Evolutionary conservation across 2,113 vertebrate genomes (phyloP).

Genomic region (Greenwoodochromis staneri): DNA sequence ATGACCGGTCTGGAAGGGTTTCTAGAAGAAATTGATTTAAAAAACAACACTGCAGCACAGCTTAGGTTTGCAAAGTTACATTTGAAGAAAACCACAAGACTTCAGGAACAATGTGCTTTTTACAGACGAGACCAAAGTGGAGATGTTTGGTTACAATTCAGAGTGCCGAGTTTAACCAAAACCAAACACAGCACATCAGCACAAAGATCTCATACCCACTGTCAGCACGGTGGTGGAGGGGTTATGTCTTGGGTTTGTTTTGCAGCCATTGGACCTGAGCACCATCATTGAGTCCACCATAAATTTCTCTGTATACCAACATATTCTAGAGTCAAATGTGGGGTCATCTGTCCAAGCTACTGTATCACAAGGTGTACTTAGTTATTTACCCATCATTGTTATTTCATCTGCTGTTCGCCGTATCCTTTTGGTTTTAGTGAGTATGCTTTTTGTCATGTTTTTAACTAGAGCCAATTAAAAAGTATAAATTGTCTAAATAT

Average conservation of each 20-base stretch:
- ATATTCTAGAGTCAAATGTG: neutral
- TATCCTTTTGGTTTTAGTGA: neutral
- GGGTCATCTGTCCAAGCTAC: fast-evolving
- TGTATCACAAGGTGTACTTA: neutral
- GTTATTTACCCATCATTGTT: neutral
- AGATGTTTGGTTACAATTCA: neutral
- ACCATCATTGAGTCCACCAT: fast-evolving
- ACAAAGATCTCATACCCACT: neutral
- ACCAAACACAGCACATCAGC: neutral
- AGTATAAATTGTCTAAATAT: neutral
- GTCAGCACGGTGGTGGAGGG: neutral
- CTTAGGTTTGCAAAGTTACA: neutral
- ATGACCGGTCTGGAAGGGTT: fast-evolving
- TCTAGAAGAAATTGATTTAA: neutral
- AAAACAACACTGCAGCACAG: neutral
- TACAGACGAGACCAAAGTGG: fast-evolving
- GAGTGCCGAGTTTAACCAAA: neutral
- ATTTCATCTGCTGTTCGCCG: neutral
- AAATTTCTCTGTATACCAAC: fast-evolving
- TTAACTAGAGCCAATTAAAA: neutral
- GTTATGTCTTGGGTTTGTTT: neutral
- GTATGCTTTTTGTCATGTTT: fast-evolving
- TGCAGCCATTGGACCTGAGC: neutral
- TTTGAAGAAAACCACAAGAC: neutral
- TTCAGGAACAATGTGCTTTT: neutral